Evolutionary conservation across 2,113 vertebrate genomes (phyloP), one percentile per base, ranked within the genome.

Genomic region (Phylloscopus whistleri): DNA sequence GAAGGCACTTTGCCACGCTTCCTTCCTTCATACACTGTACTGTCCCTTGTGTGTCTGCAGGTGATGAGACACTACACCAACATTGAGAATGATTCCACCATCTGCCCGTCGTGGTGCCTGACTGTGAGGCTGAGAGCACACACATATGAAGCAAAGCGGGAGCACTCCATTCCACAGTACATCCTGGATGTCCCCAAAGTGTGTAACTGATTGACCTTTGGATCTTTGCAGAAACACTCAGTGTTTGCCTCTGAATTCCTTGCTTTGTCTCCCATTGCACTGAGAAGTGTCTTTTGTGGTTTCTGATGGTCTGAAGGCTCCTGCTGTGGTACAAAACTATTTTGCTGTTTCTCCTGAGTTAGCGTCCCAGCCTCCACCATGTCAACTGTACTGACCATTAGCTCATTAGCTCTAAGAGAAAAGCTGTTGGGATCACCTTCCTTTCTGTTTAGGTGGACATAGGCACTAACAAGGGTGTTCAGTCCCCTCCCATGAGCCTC

Each of bases 81-180:
- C 24, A 87, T 97, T 9, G 96, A 98, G 31, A 97, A 98, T 43
- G 98, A 98, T 35, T 94, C 64, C 79, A 98, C 98, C 17, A 82
- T 99, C 72, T 98, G 98, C 72, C 99, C 98, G 0, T 98, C 99
- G 4, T 99, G 99, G 98, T 99, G 98, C 91, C 95, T 99, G 91
- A 99, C 97, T 6, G 93, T 99, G 80, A 98, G 96, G 73, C 98
- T 98, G 35, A 98, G 89, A 52, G 99, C 98, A 1, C 98, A 99
- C 92, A 99, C 98, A 0, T 99, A 98, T 75, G 62, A 96, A 79
- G 92, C 88, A 26, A 93, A 93, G 60, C 93, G 68, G 24, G 97
- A 99, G 20, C 98, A 98, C 87, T 98, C 98, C 53, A 48, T 97
- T 35, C 99, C 99, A 53, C 93, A 84, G 6, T 99, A 98, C 84